Conservation (phyloP, 2,113 vertebrate genomes). For the Jaculus jaculus region DNA sequence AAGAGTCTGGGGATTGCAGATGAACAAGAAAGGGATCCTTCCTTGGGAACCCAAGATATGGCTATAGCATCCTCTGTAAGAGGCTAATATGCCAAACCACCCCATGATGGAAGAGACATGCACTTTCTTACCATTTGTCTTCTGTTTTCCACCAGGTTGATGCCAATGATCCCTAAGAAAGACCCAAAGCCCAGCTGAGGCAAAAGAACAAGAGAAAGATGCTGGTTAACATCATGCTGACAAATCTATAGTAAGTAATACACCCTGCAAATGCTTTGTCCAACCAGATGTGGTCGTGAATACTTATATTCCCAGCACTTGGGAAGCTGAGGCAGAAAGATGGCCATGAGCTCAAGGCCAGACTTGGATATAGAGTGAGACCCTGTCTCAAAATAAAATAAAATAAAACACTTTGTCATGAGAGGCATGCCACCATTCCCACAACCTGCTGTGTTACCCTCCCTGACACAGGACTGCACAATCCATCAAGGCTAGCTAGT, state of each 20-base stretch:
- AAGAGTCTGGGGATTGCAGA: too few relatives aligned
- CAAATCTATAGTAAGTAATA: not conserved
- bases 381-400: too few relatives aligned
- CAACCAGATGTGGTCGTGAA: not conserved
- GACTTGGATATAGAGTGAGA: too few relatives aligned
- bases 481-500: not conserved
- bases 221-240: not conserved
- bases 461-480: not conserved
- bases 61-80: rapidly evolving
- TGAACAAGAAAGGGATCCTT: too few relatives aligned
- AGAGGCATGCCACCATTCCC: not conserved
- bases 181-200: slow-evolving; percentile 95
- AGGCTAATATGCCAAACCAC: too few relatives aligned
- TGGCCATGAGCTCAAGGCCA: too few relatives aligned
- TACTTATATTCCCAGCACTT: not conserved
- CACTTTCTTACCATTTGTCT: slow-evolving; percentile 92
- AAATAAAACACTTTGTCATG: not conserved
- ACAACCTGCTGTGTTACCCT: too few relatives aligned
- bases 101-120: not conserved
- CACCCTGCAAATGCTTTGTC: not conserved
- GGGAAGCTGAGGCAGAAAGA: not conserved
- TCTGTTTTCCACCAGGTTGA: slow-evolving; percentile 95
- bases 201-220: slow-evolving; percentile 65
- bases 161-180: slow-evolving; percentile 93
- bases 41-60: too few relatives aligned